These are phyloP conservation scores for Galemys pyrenaicus DNA, from an alignment of 2,113 vertebrate genomes.

Conservation along the genomic window DNA sequence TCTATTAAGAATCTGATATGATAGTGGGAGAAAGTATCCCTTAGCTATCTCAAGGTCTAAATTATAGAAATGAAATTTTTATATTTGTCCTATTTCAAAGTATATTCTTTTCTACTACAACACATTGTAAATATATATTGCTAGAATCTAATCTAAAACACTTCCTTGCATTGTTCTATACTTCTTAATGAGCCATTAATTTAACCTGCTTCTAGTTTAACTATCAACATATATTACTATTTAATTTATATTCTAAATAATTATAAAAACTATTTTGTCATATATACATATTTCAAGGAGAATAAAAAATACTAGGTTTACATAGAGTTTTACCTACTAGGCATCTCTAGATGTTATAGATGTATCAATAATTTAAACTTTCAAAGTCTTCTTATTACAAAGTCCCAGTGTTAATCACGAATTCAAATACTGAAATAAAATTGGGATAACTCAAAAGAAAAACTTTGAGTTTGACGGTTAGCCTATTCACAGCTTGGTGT, in stretches of 20 bases:
- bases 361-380: neutral
- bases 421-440: conserved; percentile 32
- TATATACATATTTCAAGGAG: neutral
- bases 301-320: neutral
- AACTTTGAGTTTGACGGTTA: neutral
- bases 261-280: neutral
- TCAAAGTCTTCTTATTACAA: neutral
- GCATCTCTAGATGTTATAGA: neutral
- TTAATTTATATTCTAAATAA: neutral
- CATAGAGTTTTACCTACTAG: no score
- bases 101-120: neutral
- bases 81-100: neutral
- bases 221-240: neutral
- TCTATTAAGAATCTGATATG: neutral
- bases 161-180: neutral
- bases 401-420: neutral
- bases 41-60: neutral
- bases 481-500: neutral
- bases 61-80: neutral
- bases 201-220: neutral
- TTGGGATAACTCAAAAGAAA: neutral
- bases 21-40: neutral
- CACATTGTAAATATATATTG: neutral
- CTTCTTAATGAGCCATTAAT: neutral
- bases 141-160: neutral